A percentile compares a stretch with the other conserved stretches of the same genome.
phyloP scores from a whole-genome alignment of 2,888 invertebrate species.

The Imbricaverruca yamaguchii region DNA sequence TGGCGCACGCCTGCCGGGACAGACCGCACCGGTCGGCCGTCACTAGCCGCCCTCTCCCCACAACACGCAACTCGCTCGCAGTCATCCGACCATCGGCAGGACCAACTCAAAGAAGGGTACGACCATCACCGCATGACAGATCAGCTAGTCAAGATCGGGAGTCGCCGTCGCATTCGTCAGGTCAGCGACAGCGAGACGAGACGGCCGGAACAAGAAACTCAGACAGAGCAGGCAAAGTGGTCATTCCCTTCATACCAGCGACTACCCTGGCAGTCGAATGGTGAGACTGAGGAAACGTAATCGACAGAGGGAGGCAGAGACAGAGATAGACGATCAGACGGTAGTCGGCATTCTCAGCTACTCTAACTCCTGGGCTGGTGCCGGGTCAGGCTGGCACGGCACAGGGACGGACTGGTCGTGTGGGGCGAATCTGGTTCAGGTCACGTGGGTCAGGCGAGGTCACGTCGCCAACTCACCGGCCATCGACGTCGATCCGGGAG shows the following conservation, averaged over 20 bases:
- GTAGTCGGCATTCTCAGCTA: not conserved
- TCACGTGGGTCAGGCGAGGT: too few relatives aligned
- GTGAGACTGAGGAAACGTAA: not conserved
- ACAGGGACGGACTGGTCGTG: too few relatives aligned
- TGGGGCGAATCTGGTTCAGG: too few relatives aligned
- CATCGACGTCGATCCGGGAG: not conserved
- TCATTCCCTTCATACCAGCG: not conserved
- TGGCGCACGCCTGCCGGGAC: slow-evolving; percentile 8
- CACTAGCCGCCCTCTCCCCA: too few relatives aligned
- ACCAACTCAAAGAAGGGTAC: not conserved
- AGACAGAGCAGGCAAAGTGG: not conserved
- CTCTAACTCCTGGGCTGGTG: not conserved
- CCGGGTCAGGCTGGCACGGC: too few relatives aligned
- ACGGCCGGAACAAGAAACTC: not conserved
- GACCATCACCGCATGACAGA: not conserved
- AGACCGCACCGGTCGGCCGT: not conserved
- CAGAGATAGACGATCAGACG: not conserved
- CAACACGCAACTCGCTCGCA: not conserved
- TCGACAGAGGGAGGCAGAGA: not conserved
- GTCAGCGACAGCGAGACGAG: too few relatives aligned
- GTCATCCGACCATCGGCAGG: not conserved
- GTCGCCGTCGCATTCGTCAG: too few relatives aligned
- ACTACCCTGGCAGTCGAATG: too few relatives aligned
- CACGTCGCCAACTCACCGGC: not conserved
- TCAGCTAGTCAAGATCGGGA: not conserved